These are phyloP conservation scores for Hafferia zeledoni DNA, from an alignment of 2,797 vertebrate genomes.

Conservation along the genomic window DNA sequence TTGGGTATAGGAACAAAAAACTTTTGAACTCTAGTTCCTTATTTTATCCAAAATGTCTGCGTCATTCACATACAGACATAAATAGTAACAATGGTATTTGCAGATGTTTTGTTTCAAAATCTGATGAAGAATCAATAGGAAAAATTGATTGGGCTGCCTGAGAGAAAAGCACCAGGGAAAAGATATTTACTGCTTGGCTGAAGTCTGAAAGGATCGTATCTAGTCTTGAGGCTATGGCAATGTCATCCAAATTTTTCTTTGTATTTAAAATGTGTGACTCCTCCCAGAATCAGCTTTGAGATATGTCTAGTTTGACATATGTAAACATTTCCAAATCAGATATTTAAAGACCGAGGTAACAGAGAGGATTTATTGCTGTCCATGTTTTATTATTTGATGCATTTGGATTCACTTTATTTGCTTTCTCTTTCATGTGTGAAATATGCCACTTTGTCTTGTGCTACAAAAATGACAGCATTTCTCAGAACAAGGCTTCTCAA, in stretches of 20 bases:
- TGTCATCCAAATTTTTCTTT: background rate
- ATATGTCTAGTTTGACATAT: background rate
- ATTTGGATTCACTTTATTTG: conserved; percentile 8
- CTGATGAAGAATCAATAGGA: background rate
- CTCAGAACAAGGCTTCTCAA: background rate
- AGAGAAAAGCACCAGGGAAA: background rate
- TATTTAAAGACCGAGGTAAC: background rate
- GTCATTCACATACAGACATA: background rate
- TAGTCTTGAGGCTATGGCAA: background rate
- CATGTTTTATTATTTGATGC: background rate
- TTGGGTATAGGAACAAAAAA: background rate
- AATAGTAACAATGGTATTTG: background rate
- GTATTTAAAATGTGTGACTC: background rate
- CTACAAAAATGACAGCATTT: background rate
- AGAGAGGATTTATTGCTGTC: background rate
- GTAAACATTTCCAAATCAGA: conserved; percentile 14
- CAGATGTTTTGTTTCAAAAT: background rate
- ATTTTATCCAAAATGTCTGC: background rate
- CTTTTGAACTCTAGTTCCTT: background rate
- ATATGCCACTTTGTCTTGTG: background rate
- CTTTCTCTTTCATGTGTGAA: conserved; percentile 23
- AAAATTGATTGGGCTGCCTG: background rate
- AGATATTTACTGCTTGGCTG: background rate
- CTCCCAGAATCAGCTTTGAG: background rate
- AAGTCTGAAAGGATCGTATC: background rate